These are phyloP conservation scores for Anguilla anguilla DNA, from an alignment of 2,797 vertebrate species.

Conservation along the genomic window DNA sequence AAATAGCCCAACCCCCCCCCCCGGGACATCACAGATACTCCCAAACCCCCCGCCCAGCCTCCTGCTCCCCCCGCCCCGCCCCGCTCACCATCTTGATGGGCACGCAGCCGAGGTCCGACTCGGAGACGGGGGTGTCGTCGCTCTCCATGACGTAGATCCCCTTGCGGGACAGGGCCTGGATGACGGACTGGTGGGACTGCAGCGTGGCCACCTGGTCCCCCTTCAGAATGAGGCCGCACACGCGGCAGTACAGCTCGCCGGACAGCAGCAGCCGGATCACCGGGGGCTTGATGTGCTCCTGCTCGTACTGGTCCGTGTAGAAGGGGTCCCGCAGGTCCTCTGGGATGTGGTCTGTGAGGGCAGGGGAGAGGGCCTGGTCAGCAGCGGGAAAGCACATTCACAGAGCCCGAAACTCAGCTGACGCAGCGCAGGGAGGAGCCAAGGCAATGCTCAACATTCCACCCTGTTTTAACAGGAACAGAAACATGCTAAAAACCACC, in stretches of 20 bases:
- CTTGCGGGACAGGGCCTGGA: conserved; percentile 92
- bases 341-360: conserved; percentile 86
- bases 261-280: conserved; percentile 90
- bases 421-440: neutral
- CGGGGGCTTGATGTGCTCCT: conserved; percentile 97
- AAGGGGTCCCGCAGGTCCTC: conserved; percentile 95
- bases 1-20: neutral
- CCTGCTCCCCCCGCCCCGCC: neutral
- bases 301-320: conserved; percentile 96
- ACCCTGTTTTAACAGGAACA: neutral
- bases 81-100: conserved; percentile 96
- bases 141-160: conserved; percentile 97
- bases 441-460: neutral
- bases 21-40: neutral
- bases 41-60: too few species aligned
- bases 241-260: conserved; percentile 93
- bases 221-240: conserved; percentile 93
- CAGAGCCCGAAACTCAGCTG: neutral
- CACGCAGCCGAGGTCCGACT: conserved; percentile 81
- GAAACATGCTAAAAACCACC: neutral
- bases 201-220: conserved; percentile 90
- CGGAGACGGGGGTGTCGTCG: conserved; percentile 87
- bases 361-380: neutral
- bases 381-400: neutral
- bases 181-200: conserved; percentile 91